Percentiles rank a stretch among this genome's conserved stretches.
Conservation (phyloP, 2,113 vertebrate species). For the Perca fluviatilis region DNA sequence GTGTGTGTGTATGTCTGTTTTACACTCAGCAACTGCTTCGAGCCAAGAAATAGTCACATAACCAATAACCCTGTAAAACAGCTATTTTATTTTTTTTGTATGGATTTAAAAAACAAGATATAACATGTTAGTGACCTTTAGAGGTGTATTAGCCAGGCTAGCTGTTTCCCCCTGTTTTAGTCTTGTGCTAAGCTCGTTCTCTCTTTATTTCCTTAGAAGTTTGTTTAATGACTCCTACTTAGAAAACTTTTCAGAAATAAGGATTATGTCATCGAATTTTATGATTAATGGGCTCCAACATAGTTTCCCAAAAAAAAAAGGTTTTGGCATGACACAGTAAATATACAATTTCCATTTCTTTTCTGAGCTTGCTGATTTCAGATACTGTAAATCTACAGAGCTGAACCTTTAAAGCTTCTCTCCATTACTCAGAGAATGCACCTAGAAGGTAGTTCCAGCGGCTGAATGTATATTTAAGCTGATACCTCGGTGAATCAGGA, state of each 20-base stretch:
- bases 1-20: background rate
- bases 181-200: too few relatives aligned
- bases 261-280: too few relatives aligned
- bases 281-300: background rate
- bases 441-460: background rate
- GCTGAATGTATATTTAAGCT: background rate
- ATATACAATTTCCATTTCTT: slow-evolving; percentile 5
- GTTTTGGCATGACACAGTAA: background rate
- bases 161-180: background rate
- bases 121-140: background rate
- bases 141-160: background rate
- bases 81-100: background rate
- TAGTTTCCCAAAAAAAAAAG: background rate
- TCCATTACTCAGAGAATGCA: background rate
- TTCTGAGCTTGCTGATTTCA: background rate
- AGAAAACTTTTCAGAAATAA: background rate
- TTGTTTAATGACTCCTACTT: background rate
- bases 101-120: background rate
- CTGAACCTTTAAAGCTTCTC: background rate
- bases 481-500: background rate
- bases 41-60: background rate
- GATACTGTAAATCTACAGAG: background rate
- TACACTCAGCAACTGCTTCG: background rate
- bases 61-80: background rate
- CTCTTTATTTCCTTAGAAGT: background rate